Evolutionary conservation across 23 tunicate species (phyloP), one percentile per base, ranked within the genome.

Genomic region (Trididemnum nubilum): DNA sequence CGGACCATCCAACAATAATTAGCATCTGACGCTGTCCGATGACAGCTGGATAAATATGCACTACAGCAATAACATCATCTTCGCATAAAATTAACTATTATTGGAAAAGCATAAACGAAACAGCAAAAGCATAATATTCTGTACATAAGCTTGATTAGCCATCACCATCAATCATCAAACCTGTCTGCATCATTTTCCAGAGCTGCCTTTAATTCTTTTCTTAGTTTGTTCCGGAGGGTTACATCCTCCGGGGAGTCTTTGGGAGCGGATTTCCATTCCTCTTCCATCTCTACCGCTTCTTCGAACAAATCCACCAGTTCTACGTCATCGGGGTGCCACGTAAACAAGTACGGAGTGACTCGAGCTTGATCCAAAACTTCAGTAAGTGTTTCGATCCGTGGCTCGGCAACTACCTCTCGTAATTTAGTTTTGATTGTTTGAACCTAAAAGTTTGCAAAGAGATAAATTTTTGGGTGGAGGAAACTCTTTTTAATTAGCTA

Each of bases 251-350:
- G 27, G 32, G 74, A 5, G 5, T 69, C 74, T 33, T 69, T 12
- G 4, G 67, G 67, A 61, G 26, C 29, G 4, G 22, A 3, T n/a
- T 61, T 61, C n/a, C 18, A 61, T 22, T 61, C 67, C 5, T 69
- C 74, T 32, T 69, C 74, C 22, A 34, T 7, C 40, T 32, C 74
- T 32, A 12, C 40, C 9, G 74, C 74, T 69, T 69, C 18, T n/a
- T 69, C 74, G 9, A 29, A 69, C 40, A 69, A 69, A 15, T 69
- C 74, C 36, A n/a, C 40, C n/a, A 69, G n/a, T 37, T 69, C 74
- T 15, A 34, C 40, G 74, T 69, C 74, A 29, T 69, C 38, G 2
- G 36, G 74, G 12, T 69, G 19, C 74, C 74, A 69, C 4, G 74
- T 5, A 5, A 69, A 33, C 40, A 69, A 69, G 40, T 69, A 69